phyloP scores from a whole-genome alignment of 64 coral and sea anemone species.

The Hydrozoanthus tunicans region DNA sequence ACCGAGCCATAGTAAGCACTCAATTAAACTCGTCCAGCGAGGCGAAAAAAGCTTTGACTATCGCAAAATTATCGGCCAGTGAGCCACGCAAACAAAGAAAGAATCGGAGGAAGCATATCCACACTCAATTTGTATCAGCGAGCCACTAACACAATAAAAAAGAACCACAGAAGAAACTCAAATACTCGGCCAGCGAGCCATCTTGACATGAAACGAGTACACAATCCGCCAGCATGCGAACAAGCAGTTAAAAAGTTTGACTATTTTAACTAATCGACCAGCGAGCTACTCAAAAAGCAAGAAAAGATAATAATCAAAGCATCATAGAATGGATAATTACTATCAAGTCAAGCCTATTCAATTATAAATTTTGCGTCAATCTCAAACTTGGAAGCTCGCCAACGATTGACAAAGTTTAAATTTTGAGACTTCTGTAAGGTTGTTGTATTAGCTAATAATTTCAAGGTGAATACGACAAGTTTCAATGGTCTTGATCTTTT shows the following conservation, averaged over 20 bases:
- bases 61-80: neutral
- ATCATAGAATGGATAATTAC: neutral
- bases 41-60: neutral
- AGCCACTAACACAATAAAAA: neutral
- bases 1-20: neutral
- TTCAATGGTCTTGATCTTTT: too few species aligned
- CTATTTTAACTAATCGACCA: constrained; percentile 6
- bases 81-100: neutral
- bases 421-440: neutral
- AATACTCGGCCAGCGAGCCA: neutral
- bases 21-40: neutral
- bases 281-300: constrained; percentile 5
- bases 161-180: neutral
- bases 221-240: constrained; percentile 8
- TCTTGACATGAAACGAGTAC: neutral
- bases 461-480: too few species aligned
- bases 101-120: neutral
- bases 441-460: too few species aligned
- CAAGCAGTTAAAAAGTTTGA: constrained; percentile 21
- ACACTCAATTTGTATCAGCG: neutral
- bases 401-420: neutral
- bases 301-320: constrained; percentile 10
- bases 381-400: constrained; percentile 28
- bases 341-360: neutral
- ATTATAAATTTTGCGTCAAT: neutral